Evolutionary conservation across 2,797 vertebrate species (phyloP).

Genomic region (Coccyzus lansbergi): DNA sequence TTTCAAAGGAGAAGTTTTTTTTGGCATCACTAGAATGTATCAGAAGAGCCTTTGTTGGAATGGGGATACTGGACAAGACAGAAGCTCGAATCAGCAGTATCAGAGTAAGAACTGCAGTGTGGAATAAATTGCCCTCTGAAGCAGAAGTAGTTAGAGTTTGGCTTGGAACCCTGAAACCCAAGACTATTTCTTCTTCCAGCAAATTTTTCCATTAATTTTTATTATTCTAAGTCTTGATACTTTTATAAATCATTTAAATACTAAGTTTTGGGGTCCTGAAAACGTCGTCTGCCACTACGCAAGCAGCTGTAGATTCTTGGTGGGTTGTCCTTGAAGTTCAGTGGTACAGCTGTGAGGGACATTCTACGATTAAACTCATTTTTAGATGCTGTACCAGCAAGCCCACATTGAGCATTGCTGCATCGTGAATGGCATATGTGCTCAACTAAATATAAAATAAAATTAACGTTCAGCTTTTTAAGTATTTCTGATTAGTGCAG

Average conservation of each 20-base stretch:
- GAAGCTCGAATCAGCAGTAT: background rate
- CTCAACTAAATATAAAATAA: background rate
- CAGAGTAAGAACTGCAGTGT: background rate
- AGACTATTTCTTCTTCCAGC: background rate
- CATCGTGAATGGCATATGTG: fast-evolving
- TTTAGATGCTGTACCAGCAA: background rate
- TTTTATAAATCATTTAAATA: background rate
- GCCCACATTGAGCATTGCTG: fast-evolving
- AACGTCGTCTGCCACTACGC: fast-evolving
- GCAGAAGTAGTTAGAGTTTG: background rate
- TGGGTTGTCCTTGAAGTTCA: background rate
- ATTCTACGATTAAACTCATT: fast-evolving
- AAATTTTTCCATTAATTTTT: background rate
- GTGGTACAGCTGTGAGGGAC: background rate
- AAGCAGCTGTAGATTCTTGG: background rate
- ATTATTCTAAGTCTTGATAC: background rate
- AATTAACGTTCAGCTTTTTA: background rate
- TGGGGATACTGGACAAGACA: background rate
- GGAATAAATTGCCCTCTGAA: background rate
- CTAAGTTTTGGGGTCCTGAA: background rate
- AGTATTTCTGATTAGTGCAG: background rate
- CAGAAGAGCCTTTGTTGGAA: background rate
- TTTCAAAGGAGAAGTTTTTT: background rate
- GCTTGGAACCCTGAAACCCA: background rate
- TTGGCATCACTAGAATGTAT: background rate